Base-by-base conservation (phyloP, 2,888 invertebrate genomes). In the Conchocele bisecta region DNA sequence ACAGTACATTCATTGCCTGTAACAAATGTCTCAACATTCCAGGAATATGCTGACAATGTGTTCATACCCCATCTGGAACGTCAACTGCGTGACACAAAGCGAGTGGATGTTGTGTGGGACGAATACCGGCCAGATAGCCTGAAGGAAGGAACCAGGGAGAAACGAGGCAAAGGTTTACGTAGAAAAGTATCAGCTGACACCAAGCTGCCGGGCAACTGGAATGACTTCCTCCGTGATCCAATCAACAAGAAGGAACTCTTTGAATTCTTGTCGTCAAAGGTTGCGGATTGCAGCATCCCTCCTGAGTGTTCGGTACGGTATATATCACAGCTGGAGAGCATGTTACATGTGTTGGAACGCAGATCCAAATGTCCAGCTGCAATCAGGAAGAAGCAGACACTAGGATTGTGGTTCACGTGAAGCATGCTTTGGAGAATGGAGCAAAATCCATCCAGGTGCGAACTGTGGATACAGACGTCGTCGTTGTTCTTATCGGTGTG, bases 381-480 rank as follows among this genome's bases (percentile, higher is more conserved):
- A 33, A 56, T 37, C 41, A n/a, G n/a, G n/a, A n/a, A n/a, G n/a
- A n/a, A n/a, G n/a, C n/a, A n/a, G n/a, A n/a, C n/a, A n/a, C n/a
- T n/a, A n/a, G n/a, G n/a, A n/a, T n/a, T n/a, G n/a, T n/a, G n/a
- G n/a, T n/a, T n/a, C n/a, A n/a, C n/a, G n/a, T n/a, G n/a, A n/a
- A n/a, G n/a, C n/a, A n/a, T n/a, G n/a, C n/a, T n/a, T n/a, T n/a
- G n/a, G n/a, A 56, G 3, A 28, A 35, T n/a, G 41, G 39, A 22
- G 56, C 56, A 24, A 41, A 53, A 37, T 51, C 44, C 13, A 67
- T n/a, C n/a, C n/a, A n/a, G n/a, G n/a, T n/a, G n/a, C n/a, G n/a
- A n/a, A n/a, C n/a, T n/a, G n/a, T n/a, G n/a, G n/a, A n/a, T n/a
- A n/a, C n/a, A n/a, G n/a, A n/a, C n/a, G n/a, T n/a, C n/a, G n/a